Evolutionary conservation across 37 sponge, comb jelly and placozoan species (phyloP), one percentile per base, ranked within the genome.

Genomic region (Mnemiopsis leidyi): DNA sequence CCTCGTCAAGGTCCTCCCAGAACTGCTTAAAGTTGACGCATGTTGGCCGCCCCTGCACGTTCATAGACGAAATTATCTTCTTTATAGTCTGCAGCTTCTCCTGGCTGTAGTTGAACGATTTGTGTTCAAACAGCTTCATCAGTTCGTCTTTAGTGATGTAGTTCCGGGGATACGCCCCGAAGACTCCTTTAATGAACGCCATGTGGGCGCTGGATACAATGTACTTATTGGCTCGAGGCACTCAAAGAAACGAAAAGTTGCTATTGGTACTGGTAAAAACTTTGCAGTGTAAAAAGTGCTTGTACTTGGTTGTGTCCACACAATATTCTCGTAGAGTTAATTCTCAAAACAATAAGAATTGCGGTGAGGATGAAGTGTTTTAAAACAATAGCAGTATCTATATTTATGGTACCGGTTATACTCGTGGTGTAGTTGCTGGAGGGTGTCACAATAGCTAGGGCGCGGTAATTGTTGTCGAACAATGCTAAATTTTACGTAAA

Each of bases 21-120:
- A 79, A 79, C 82, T 79, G 82, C 23, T 79, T 29, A 79, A 79
- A 79, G 29, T 79, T 79, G 21, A 79, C 82, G 13, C 37, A 32
- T 29, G 82, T 79, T 1, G 82, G 82, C 21, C 82, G 28, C 20
- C 82, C 29, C 36, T 79, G 36, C 20, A 79, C 34, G 7, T 79
- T 35, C 82, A 79, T 79, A 33, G 82, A 79, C 23, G 7, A 13
- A 33, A 79, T 35, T 7, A 79, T 32, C 37, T 79, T 79, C 82
- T 79, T 28, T 13, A 79, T 79, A 7, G 2, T 35, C 35, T 32
- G 21, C 20, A 79, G 20, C 21, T 35, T 32, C 21, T 35, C 82
- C 3, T 32, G 36, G 33, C 7, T 29, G 82, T 79, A 79, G 7
- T 35, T 29, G 21, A 79, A 79, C 7, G 33, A 29, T 28, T 28